Conservation (phyloP, 2,113 vertebrate genomes). For the Nipponia nippon region DNA sequence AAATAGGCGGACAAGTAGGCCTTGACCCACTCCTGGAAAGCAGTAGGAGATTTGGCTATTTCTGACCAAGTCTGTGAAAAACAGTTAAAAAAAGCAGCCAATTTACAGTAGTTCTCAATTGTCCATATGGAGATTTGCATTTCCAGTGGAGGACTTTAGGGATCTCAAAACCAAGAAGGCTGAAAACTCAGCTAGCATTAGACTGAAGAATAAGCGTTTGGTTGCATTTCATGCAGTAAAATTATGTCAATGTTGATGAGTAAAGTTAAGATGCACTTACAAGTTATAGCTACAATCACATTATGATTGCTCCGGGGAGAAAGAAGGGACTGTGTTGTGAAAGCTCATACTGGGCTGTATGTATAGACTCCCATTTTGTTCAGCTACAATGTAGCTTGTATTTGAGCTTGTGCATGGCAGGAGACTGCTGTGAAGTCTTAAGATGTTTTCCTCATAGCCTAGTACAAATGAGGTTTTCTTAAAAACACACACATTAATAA, state of each 20-base stretch:
- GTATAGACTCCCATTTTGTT: neutral
- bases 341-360: rapidly evolving
- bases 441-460: neutral
- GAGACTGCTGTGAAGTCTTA: neutral
- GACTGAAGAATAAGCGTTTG: neutral
- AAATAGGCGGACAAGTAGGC: neutral
- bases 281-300: neutral
- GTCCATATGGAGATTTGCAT: neutral
- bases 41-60: neutral
- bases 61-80: neutral
- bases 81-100: neutral
- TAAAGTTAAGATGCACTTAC: neutral
- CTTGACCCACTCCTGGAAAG: neutral
- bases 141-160: neutral
- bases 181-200: neutral
- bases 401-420: neutral
- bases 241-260: neutral
- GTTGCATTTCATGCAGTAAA: neutral
- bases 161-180: neutral
- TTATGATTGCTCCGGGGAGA: neutral
- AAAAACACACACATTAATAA: neutral
- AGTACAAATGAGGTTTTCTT: neutral
- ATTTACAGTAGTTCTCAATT: neutral
- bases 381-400: neutral
- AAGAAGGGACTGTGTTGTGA: neutral